Evolutionary conservation across 2,888 invertebrate genomes (phyloP).

Genomic region (Napeogenes sylphis): DNA sequence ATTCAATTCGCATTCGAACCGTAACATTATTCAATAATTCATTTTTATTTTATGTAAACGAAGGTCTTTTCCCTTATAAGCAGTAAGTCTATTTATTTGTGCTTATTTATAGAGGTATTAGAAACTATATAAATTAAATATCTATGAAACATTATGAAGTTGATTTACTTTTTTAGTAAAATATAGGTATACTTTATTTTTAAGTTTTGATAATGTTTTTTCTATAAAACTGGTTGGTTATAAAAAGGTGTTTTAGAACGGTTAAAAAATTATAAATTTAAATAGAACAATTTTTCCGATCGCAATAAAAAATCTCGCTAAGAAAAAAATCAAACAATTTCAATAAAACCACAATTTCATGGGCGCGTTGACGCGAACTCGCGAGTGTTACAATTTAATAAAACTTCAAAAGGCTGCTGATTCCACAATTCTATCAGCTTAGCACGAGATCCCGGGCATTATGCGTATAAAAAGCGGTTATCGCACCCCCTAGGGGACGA

Average conservation of each 20-base stretch:
- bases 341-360: conserved; percentile 75
- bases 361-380: conserved; percentile 70
- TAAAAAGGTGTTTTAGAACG: no score
- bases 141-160: no score
- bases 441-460: conserved; percentile 72
- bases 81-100: no score
- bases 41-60: conserved; percentile 17
- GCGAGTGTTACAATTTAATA: conserved; percentile 76
- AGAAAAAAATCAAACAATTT: conserved; percentile 68
- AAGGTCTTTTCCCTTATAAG: not conserved
- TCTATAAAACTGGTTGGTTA: no score
- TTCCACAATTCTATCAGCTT: conserved; percentile 78
- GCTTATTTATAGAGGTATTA: no score
- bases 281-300: not conserved
- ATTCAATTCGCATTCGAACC: conserved; percentile 18
- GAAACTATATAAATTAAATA: no score
- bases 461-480: conserved; percentile 77
- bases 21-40: conserved; percentile 24
- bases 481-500: conserved; percentile 43
- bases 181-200: no score
- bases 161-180: no score
- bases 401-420: conserved; percentile 76
- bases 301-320: conserved; percentile 15
- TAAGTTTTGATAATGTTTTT: no score
- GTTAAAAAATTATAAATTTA: no score